These are phyloP conservation scores for Prionailurus bengalensis DNA, from an alignment of 2,113 vertebrate genomes.

Conservation along the genomic window DNA sequence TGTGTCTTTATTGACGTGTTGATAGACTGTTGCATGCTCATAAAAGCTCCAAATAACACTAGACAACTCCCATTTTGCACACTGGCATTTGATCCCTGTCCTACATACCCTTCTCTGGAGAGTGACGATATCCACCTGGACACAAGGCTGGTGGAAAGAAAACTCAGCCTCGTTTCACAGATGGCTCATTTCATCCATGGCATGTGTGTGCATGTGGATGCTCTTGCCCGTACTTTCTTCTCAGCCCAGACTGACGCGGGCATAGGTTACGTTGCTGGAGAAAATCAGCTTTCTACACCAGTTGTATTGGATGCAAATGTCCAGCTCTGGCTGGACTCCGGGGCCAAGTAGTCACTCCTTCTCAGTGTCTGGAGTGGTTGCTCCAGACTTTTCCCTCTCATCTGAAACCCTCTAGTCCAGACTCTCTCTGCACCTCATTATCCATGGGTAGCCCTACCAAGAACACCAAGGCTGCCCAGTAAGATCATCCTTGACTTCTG, in stretches of 20 bases:
- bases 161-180: background rate
- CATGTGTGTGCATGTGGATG: rapidly evolving
- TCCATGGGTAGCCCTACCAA: background rate
- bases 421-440: background rate
- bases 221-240: background rate
- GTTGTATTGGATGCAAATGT: background rate
- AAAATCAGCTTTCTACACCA: background rate
- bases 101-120: background rate
- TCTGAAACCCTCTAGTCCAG: background rate
- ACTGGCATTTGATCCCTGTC: background rate
- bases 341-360: background rate
- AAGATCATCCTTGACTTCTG: background rate
- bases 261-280: background rate
- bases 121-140: background rate
- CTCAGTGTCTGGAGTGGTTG: background rate
- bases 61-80: background rate
- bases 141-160: background rate
- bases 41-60: background rate
- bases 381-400: background rate
- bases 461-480: background rate
- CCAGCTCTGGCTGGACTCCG: background rate
- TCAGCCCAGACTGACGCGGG: background rate
- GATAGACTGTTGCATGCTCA: background rate
- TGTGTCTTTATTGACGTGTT: background rate
- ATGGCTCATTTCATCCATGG: background rate